Conservation (phyloP, 92 coral and sea anemone species). For the Actinernus sp. region DNA sequence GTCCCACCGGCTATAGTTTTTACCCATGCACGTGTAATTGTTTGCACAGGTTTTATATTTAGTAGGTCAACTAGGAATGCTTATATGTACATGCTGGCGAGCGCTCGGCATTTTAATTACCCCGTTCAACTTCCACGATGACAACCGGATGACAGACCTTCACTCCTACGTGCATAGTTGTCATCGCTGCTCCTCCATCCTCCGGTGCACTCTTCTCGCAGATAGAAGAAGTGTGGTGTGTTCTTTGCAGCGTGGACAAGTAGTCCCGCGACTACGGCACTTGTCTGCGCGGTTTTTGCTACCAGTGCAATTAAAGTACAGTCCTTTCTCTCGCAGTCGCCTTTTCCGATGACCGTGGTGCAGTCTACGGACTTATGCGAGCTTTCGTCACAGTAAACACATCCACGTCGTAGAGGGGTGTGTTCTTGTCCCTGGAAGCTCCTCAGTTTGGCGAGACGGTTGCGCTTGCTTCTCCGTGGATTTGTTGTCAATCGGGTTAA, state of each 20-base stretch:
- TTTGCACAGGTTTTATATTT: background rate
- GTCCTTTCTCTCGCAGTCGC: background rate
- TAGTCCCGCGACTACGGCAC: background rate
- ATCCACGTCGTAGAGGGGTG: conserved; percentile 7
- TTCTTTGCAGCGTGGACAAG: background rate
- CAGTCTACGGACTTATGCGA: conserved; percentile 58
- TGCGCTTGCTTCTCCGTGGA: too few species aligned
- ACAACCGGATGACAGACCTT: conserved; percentile 16
- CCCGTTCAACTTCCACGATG: conserved; percentile 8
- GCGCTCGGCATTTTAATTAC: conserved; percentile 18
- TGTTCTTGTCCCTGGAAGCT: background rate
- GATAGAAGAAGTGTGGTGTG: conserved; percentile 18
- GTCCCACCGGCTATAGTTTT: too few species aligned
- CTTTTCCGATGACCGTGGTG: conserved; percentile 8
- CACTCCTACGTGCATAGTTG: conserved; percentile 5
- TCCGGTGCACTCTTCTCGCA: too few species aligned
- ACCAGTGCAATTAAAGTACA: conserved; percentile 29
- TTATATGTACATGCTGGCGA: conserved; percentile 18
- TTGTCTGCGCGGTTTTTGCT: background rate
- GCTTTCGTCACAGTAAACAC: conserved; percentile 53
- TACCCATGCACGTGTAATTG: too few species aligned
- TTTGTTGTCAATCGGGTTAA: too few species aligned
- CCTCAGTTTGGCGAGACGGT: too few species aligned
- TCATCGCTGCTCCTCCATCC: background rate
- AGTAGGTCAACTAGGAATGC: conserved; percentile 6